These are phyloP conservation scores for Abscondita cerata DNA, from an alignment of 2,888 invertebrate genomes.

Conservation along the genomic window DNA sequence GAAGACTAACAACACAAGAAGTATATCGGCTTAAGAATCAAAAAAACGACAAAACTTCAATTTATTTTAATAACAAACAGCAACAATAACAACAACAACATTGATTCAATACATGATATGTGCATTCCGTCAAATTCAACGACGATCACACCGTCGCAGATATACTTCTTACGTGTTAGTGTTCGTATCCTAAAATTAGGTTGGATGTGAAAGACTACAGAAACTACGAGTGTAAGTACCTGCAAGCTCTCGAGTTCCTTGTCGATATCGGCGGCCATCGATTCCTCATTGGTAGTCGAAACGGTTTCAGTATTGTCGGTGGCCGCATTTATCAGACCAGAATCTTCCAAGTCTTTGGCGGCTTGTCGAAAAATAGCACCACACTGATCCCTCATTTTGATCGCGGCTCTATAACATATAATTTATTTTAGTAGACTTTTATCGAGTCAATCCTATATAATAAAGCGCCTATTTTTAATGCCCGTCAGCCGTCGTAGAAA, in stretches of 20 bases:
- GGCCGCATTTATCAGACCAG: slow-evolving; percentile 62
- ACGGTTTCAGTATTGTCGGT: slow-evolving; percentile 51
- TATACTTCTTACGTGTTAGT: slow-evolving; percentile 12
- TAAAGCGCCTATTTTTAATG: neutral
- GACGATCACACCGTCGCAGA: neutral
- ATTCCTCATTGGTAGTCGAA: slow-evolving; percentile 54
- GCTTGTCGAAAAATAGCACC: slow-evolving; percentile 79
- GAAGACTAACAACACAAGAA: neutral
- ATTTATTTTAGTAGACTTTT: too few relatives aligned
- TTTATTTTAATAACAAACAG: neutral
- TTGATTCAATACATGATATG: too few relatives aligned
- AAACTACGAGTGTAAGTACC: slow-evolving; percentile 41
- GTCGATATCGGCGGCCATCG: slow-evolving; percentile 63
- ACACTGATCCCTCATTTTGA: slow-evolving; percentile 90
- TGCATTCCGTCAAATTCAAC: slow-evolving; percentile 1
- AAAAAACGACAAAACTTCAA: neutral
- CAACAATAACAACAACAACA: neutral
- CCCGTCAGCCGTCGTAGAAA: too few relatives aligned
- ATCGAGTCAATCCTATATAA: too few relatives aligned
- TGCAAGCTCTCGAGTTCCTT: slow-evolving; percentile 60
- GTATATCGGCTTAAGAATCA: slow-evolving; percentile 2
- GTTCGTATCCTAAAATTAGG: slow-evolving; percentile 4
- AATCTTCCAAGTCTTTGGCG: slow-evolving; percentile 72
- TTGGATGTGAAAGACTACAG: slow-evolving; percentile 8
- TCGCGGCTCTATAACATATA: slow-evolving; percentile 76